Percentiles rank a stretch among this genome's conserved stretches.
Evolutionary conservation across 2,888 invertebrate species (phyloP).

Genomic region (Caenorhabditis sp.): DNA sequence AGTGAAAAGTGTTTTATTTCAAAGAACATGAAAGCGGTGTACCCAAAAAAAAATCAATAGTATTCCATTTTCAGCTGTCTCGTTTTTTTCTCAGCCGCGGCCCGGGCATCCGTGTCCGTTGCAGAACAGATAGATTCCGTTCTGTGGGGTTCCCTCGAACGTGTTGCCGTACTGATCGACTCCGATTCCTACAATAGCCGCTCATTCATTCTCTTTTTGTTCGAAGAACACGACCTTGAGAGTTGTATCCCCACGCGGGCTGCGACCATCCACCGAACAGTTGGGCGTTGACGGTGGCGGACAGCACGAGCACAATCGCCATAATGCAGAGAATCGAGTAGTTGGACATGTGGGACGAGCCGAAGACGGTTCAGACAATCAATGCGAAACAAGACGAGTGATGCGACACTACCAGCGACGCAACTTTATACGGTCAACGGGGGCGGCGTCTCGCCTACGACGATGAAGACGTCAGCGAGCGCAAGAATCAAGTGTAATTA

Average conservation of each 20-base stretch:
- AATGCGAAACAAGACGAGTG: constrained; percentile 29
- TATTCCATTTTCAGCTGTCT: too few relatives aligned
- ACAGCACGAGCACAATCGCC: constrained; percentile 52
- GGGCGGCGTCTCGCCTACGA: background rate
- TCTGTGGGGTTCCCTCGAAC: constrained; percentile 58
- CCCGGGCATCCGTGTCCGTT: constrained; percentile 60
- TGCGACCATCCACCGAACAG: constrained; percentile 55
- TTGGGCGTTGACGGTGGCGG: constrained; percentile 40
- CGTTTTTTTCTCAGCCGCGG: constrained; percentile 34
- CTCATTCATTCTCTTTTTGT: background rate
- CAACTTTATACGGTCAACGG: background rate
- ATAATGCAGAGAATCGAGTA: constrained; percentile 38
- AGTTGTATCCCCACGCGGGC: constrained; percentile 54
- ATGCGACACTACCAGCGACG: background rate
- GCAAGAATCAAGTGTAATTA: constrained; percentile 7
- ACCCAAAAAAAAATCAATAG: constrained; percentile 19
- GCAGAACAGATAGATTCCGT: constrained; percentile 59
- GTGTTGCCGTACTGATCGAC: constrained; percentile 54
- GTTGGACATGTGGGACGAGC: constrained; percentile 33
- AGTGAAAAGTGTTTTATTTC: background rate
- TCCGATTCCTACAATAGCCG: constrained; percentile 37
- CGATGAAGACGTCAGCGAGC: background rate
- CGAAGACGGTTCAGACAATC: constrained; percentile 28
- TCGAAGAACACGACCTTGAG: constrained; percentile 20
- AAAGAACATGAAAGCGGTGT: background rate